Evolutionary conservation across 2,888 invertebrate genomes (phyloP).

Genomic region (Parasteatoda lunata): DNA sequence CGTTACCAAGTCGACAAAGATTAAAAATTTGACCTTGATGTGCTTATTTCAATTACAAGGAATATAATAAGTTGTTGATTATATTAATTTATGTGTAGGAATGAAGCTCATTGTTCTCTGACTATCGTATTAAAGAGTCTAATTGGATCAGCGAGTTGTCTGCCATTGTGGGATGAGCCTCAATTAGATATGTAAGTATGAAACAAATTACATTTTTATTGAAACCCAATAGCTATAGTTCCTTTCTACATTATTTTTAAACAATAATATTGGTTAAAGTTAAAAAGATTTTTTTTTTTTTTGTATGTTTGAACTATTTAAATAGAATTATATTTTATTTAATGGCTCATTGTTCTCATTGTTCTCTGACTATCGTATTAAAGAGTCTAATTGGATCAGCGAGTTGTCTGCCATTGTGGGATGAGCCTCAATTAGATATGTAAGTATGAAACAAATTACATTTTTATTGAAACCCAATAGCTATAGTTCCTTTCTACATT

Average conservation of each 20-base stretch:
- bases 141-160: conserved; percentile 79
- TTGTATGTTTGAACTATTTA: too few species aligned
- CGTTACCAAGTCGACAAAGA: too few species aligned
- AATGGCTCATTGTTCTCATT: too few species aligned
- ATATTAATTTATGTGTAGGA: conserved; percentile 75
- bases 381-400: too few species aligned
- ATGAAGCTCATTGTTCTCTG: conserved; percentile 81
- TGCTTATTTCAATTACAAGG: background rate
- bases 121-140: conserved; percentile 81
- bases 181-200: conserved; percentile 73
- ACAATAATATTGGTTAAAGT: background rate
- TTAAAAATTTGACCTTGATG: too few species aligned
- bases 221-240: background rate
- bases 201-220: background rate
- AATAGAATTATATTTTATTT: too few species aligned
- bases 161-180: conserved; percentile 83
- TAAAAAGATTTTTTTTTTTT: background rate
- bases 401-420: too few species aligned
- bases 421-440: too few species aligned
- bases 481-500: too few species aligned
- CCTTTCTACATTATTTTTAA: background rate
- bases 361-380: too few species aligned
- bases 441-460: too few species aligned
- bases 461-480: too few species aligned
- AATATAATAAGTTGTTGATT: background rate